phyloP scores from a whole-genome alignment of 2,797 vertebrate genomes.

The Picus viridis region DNA sequence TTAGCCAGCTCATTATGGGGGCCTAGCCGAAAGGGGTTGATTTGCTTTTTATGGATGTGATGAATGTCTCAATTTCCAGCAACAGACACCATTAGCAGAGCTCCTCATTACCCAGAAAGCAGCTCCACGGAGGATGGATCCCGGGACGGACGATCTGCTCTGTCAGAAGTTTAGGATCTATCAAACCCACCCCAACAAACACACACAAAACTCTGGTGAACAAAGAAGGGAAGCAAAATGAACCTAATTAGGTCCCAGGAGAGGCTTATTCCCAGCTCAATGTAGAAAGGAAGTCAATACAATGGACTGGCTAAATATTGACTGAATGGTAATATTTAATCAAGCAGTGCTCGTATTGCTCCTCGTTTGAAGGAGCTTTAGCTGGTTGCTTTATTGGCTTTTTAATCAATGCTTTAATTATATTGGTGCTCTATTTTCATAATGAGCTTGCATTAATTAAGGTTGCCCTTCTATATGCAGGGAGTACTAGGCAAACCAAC shows the following conservation, averaged over 20 bases:
- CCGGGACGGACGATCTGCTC: neutral
- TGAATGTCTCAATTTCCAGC: neutral
- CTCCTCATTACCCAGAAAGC: neutral
- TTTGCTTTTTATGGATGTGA: neutral
- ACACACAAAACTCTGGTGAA: neutral
- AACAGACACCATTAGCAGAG: neutral
- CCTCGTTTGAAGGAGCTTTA: constrained; percentile 44
- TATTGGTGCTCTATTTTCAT: constrained; percentile 60
- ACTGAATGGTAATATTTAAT: constrained; percentile 67
- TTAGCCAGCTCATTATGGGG: neutral
- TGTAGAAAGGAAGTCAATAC: constrained; percentile 48
- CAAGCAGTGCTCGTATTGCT: constrained; percentile 51
- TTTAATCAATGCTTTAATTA: constrained; percentile 72
- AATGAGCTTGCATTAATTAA: constrained; percentile 65
- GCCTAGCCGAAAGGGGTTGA: neutral
- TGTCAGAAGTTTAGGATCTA: constrained; percentile 23
- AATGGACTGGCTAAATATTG: constrained; percentile 59
- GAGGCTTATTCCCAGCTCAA: neutral
- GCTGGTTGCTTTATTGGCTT: constrained; percentile 48
- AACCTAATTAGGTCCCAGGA: constrained; percentile 44
- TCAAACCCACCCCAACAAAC: neutral
- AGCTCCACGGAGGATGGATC: neutral
- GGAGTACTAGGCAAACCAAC: constrained; percentile 29
- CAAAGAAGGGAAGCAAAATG: constrained; percentile 22
- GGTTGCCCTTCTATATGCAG: constrained; percentile 26